Base-by-base conservation (phyloP, 2,888 invertebrate genomes). In the Pseudococcus viburni region DNA sequence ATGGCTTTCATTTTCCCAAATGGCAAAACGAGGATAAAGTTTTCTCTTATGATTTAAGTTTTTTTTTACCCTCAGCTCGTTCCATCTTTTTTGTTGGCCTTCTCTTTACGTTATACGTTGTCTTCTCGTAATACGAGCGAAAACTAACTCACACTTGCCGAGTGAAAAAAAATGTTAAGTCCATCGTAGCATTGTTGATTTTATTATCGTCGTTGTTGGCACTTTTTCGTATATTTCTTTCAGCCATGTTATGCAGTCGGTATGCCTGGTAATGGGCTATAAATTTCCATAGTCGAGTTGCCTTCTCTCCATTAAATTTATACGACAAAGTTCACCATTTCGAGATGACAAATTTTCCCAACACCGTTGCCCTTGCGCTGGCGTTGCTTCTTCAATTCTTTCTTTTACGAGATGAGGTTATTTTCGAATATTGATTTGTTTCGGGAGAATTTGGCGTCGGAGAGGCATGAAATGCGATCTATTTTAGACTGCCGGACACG, bases 1-100 rank as follows among this genome's bases (percentile, higher is more conserved):
- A 80, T 80, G 42, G 80, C 80, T 80, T 80, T 73, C 68, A 73
- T 73, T 73, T 73, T 73, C 68, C 26, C 68, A 73, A 73, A 73
- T 73, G 68, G 68, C 68, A 73, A 73, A 73, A 73, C 68, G 68
- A 73, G 68, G 68, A 73, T 73, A 73, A 73, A 73, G 68, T 73
- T 73, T 73, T 73, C 68, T 73, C 68, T 73, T 73, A 73, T 73
- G 68, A 73, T 73, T 73, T 73, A 73, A 33, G 68, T 73, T 73
- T 73, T 73, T 59, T 59, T 59, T 59, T 6, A 1, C 11, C 26
- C 12, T 11, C 26, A 33, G 33, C 15, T 73, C 26, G 68, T 26
- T 68, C 26, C 22, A 5, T 33, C 1, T 7, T 64, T 73, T 73
- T 73, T 73, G 9, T 22, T 22, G 33, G 68, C 0, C 11, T 22